A percentile compares a stretch with the other conserved stretches of the same genome.
These are phyloP conservation scores for Cheumatopsyche charites DNA, from an alignment of 1,140 invertebrate genomes.

Conservation along the genomic window DNA sequence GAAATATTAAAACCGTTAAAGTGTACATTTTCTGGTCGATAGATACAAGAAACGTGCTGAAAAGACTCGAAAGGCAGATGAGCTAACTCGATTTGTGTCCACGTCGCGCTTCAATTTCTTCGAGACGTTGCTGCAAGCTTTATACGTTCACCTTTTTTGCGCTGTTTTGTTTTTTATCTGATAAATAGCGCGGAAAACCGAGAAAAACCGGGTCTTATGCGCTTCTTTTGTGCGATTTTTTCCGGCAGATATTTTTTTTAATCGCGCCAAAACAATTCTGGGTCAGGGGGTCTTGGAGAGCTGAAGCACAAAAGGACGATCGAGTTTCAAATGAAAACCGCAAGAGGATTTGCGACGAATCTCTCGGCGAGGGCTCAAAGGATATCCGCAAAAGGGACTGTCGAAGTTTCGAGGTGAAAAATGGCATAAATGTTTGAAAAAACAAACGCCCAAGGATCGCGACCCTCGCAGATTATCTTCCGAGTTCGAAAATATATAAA, in stretches of 20 bases:
- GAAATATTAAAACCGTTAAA: background rate
- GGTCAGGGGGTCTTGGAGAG: background rate
- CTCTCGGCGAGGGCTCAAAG: conserved; percentile 8
- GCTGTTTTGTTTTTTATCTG: background rate
- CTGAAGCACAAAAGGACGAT: background rate
- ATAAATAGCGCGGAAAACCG: conserved; percentile 12
- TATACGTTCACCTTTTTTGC: background rate
- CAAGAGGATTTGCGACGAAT: conserved; percentile 26
- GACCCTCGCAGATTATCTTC: too few relatives aligned
- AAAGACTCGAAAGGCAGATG: background rate
- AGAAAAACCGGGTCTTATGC: background rate
- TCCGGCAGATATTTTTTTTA: background rate
- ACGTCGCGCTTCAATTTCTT: conserved; percentile 27
- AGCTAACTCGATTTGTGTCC: conserved; percentile 30
- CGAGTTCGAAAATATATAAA: too few relatives aligned
- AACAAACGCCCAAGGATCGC: too few relatives aligned
- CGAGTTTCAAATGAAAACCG: conserved; percentile 20
- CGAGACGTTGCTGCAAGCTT: background rate
- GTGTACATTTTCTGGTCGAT: background rate
- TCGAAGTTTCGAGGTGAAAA: background rate
- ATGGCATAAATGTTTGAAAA: background rate
- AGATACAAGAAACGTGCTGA: background rate
- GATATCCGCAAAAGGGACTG: conserved; percentile 20
- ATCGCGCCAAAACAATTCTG: background rate
- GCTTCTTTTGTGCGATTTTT: background rate